Conservation (phyloP, 1,140 invertebrate species). For the Neodiprion virginianus region DNA sequence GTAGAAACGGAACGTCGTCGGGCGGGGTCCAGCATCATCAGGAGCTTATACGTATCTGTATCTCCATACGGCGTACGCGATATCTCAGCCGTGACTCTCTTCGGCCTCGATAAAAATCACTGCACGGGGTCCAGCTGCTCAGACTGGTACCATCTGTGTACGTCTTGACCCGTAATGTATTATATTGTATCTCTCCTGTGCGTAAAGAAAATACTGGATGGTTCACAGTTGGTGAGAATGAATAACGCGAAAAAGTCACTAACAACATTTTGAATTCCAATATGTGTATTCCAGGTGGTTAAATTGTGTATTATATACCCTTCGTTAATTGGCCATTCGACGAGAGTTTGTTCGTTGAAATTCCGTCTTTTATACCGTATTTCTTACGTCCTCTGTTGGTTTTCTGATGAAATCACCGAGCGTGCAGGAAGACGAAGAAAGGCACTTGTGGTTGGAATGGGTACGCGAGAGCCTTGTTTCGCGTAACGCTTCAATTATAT, state of each 20-base stretch:
- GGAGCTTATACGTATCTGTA: background rate
- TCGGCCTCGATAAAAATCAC: background rate
- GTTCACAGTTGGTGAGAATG: background rate
- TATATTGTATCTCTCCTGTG: background rate
- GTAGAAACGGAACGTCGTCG: background rate
- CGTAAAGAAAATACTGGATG: background rate
- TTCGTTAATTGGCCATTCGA: too few relatives aligned
- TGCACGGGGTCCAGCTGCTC: background rate
- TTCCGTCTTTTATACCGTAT: too few relatives aligned
- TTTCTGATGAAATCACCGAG: too few relatives aligned
- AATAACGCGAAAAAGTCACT: background rate
- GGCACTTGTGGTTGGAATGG: too few relatives aligned
- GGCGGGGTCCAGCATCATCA: background rate
- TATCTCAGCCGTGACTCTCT: background rate
- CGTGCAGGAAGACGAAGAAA: too few relatives aligned
- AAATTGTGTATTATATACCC: too few relatives aligned
- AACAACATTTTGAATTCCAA: background rate
- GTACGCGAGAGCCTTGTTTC: too few relatives aligned
- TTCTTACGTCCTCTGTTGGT: too few relatives aligned
- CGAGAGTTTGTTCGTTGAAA: too few relatives aligned
- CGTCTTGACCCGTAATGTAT: background rate
- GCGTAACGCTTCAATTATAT: too few relatives aligned
- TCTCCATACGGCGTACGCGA: background rate
- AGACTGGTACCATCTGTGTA: background rate
- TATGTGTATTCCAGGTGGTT: background rate